Evolutionary conservation across 2,113 vertebrate species (phyloP), one percentile per base, ranked within the genome.

Genomic region (Sciurus niger): DNA sequence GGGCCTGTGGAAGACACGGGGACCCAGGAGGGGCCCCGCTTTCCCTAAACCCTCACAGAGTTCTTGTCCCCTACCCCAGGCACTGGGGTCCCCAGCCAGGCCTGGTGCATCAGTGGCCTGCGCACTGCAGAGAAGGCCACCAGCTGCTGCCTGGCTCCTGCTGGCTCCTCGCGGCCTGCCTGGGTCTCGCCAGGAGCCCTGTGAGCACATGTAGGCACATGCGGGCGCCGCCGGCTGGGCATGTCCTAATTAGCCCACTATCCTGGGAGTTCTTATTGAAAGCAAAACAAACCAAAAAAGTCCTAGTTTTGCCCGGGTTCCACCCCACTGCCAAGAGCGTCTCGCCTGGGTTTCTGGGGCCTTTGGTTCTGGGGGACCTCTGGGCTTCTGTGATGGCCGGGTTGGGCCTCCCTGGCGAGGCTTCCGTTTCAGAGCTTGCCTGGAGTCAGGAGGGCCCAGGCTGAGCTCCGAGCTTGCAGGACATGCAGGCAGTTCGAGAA

Each of bases 191-290:
- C 98, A 98, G 96, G 97, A 98, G 98, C 98, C 98, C 98, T 98
- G 98, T 96, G 60, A 55, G 80, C 98, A 98, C 99, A 72, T 98
- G 99, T 98, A 98, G 94, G 95, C 98, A 98, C 99, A 98, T 98
- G 99, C 60, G 87, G 94, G 97, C 10, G 98, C 98, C 98, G 98
- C 97, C 93, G 98, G 99, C 98, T 84, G 82, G 99, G 98, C 99
- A 98, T 98, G 99, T 96, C 98, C 97, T 98, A 97, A 99, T 99
- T 98, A 99, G 98, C 99, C 98, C 97, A 97, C 97, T 97, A 98
- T 96, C 98, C 98, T 98, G 98, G 77, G 95, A 97, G 89, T 93
- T 95, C 97, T 96, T 80, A 55, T 6, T 58, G 96, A 93, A 89
- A 98, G 60, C 95, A 97, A 95, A 97, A 96, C 97, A 97, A 95